A percentile compares a stretch with the other conserved stretches of the same genome.
Evolutionary conservation across 2,797 vertebrate species (phyloP).

Genomic region (Cirrhinus mrigala): DNA sequence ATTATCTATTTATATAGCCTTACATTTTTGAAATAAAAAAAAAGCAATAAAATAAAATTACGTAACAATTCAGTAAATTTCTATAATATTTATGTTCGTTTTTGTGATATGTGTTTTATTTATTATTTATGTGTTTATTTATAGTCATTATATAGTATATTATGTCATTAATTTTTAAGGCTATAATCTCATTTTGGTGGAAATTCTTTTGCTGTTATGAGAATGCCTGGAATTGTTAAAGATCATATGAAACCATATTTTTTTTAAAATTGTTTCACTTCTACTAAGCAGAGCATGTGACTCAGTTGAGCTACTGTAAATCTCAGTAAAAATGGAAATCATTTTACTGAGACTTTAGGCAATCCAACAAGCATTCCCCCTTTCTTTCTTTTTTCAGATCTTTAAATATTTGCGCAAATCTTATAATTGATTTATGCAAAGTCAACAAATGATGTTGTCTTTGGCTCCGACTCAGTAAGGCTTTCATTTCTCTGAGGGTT

Average conservation of each 20-base stretch:
- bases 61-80: too few species aligned
- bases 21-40: too few species aligned
- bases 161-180: too few species aligned
- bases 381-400: slow-evolving; percentile 22
- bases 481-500: slow-evolving; percentile 38
- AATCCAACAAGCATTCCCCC: background rate
- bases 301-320: background rate
- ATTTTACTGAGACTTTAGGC: slow-evolving; percentile 3
- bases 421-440: slow-evolving; percentile 60
- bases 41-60: too few species aligned
- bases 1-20: too few species aligned
- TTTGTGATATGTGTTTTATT: too few species aligned
- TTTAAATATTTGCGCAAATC: slow-evolving; percentile 47
- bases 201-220: background rate
- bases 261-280: background rate
- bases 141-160: too few species aligned
- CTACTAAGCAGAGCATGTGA: background rate
- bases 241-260: background rate
- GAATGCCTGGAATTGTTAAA: background rate
- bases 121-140: too few species aligned
- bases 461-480: slow-evolving; percentile 38
- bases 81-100: too few species aligned
- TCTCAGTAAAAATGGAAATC: slow-evolving; percentile 12
- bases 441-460: slow-evolving; percentile 46
- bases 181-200: background rate